These are phyloP conservation scores for Caradrina kadenii DNA, from an alignment of 2,888 invertebrate genomes.

Conservation along the genomic window DNA sequence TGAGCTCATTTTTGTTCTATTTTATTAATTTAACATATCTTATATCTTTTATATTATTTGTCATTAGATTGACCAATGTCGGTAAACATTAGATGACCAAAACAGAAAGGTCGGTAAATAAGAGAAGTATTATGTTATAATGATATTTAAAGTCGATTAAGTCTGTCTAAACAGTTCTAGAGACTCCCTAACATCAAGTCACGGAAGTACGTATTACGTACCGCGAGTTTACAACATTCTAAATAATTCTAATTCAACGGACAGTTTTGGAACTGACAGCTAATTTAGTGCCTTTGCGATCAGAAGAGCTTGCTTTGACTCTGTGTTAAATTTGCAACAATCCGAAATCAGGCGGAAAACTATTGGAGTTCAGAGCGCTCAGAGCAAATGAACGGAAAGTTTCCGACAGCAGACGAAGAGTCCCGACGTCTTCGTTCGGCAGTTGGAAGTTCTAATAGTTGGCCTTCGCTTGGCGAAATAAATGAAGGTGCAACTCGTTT, in stretches of 20 bases:
- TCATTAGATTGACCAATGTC: neutral
- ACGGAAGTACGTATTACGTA: constrained; percentile 41
- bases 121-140: constrained; percentile 1
- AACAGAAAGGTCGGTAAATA: neutral
- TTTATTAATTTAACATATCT: neutral
- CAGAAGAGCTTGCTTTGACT: constrained; percentile 79
- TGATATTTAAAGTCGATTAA: constrained; percentile 21
- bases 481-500: constrained; percentile 57
- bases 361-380: constrained; percentile 77
- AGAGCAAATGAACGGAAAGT: constrained; percentile 80
- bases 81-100: neutral
- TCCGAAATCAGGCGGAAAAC: constrained; percentile 85
- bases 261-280: constrained; percentile 71
- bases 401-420: constrained; percentile 73
- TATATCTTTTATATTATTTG: neutral
- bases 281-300: constrained; percentile 81
- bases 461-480: constrained; percentile 54
- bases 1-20: neutral
- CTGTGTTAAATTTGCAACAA: constrained; percentile 83
- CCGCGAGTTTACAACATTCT: constrained; percentile 51
- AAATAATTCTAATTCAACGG: constrained; percentile 64
- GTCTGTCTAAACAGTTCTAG: constrained; percentile 19
- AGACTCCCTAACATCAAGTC: constrained; percentile 38
- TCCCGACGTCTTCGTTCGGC: constrained; percentile 72
- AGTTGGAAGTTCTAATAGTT: constrained; percentile 66